Percentiles rank a stretch among this genome's conserved stretches.
Evolutionary conservation across 2,888 invertebrate species (phyloP).

Genomic region (Mesorhabditis belari): DNA sequence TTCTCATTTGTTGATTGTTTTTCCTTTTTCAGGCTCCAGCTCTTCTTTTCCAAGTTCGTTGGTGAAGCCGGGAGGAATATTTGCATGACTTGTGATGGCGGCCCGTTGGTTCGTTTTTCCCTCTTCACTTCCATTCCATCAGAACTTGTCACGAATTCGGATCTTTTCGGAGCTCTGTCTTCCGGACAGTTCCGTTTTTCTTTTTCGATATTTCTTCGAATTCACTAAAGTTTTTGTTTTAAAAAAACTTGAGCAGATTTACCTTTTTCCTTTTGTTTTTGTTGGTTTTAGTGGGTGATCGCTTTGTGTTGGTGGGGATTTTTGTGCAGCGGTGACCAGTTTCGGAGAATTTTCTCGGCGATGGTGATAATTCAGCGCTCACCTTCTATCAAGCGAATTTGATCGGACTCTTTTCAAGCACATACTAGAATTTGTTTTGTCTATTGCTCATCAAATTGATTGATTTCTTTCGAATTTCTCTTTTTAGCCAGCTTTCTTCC

Average conservation of each 20-base stretch:
- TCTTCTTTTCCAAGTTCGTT: neutral
- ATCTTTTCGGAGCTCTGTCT: neutral
- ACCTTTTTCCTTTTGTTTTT: neutral
- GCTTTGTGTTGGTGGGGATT: neutral
- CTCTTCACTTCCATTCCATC: neutral
- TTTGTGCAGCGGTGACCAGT: neutral
- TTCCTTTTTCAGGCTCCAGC: too few relatives aligned
- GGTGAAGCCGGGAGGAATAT: neutral
- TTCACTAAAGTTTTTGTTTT: neutral
- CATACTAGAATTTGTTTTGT: too few relatives aligned
- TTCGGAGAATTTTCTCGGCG: neutral
- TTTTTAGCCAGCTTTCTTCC: too few relatives aligned
- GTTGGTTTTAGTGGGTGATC: neutral
- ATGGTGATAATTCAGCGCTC: neutral
- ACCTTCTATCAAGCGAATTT: neutral
- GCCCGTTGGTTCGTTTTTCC: neutral
- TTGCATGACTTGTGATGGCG: neutral
- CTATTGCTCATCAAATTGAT: neutral
- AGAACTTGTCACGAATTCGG: neutral
- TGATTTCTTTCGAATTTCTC: too few relatives aligned
- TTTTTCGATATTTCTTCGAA: neutral
- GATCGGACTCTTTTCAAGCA: too few relatives aligned
- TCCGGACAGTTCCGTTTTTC: neutral
- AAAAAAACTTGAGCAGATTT: neutral
- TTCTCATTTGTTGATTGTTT: too few relatives aligned